Evolutionary conservation across 2,888 invertebrate genomes (phyloP), one percentile per base, ranked within the genome.

Genomic region (Phortica okadai): DNA sequence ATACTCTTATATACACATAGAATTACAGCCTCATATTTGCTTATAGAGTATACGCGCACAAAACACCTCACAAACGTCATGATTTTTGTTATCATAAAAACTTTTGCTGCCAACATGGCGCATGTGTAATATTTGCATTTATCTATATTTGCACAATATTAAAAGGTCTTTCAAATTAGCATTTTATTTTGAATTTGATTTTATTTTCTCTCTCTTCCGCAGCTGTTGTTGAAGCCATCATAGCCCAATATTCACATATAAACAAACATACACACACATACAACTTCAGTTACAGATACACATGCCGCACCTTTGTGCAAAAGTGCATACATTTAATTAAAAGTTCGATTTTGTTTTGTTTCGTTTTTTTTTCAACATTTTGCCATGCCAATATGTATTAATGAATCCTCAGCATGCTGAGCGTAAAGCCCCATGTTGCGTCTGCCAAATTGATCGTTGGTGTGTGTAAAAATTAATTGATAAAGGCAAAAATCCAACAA

Each of bases 301-400:
- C 33, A 33, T 2, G 3, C 33, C 3, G 33, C 33, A 33, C 33
- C 33, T 33, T 33, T 33, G 33, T 33, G 33, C 33, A 33, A 33
- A 58, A 66, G 79, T 80, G 84, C 75, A 77, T 81, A 85, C 80
- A 81, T 86, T 86, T 85, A 84, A 85, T 84, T 86, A 86, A 81
- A 83, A 85, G 74, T 84, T 84, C 74, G 64, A 58, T 76, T 76
- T 80, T 21, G 21, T 56, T 70, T 59, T 50, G 72, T 74, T 33
- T 25, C 4, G 25, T 25, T 64, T 33, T 25, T 64, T 25, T 7
- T 64, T 64, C 14, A 64, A 41, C 64, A 64, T 33, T 64, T 74
- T 74, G 64, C 41, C 58, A 69, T 58, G 74, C 59, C 77, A 80
- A 80, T 76, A 54, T 33, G 33, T 5, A 33, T 33, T 33, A 33